Conservation (phyloP, 2,797 vertebrate genomes). For the Poeciliopsis presidionis region DNA sequence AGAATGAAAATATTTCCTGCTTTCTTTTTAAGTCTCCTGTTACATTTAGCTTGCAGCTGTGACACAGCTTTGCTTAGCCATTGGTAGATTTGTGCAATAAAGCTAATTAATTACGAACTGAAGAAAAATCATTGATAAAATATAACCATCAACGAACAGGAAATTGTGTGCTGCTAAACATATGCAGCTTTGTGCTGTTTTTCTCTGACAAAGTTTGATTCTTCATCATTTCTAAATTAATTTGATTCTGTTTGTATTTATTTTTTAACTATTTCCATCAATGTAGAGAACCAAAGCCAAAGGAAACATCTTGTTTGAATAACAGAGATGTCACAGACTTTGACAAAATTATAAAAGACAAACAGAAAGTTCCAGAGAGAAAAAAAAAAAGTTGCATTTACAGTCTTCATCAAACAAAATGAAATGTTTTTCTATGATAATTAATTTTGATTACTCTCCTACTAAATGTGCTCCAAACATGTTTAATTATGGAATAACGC, state of each 20-base stretch:
- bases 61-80: background rate
- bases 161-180: background rate
- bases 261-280: background rate
- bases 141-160: background rate
- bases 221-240: background rate
- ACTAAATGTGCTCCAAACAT: background rate
- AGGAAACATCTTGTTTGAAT: background rate
- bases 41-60: background rate
- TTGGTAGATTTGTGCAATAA: background rate
- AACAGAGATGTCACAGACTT: background rate
- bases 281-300: background rate
- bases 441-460: background rate
- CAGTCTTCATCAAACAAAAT: background rate
- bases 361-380: background rate
- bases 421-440: background rate
- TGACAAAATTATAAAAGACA: background rate
- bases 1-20: background rate
- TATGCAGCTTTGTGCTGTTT: background rate
- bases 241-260: background rate
- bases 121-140: background rate
- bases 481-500: background rate
- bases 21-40: background rate
- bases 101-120: background rate
- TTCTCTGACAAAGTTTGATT: background rate
- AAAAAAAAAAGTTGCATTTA: background rate